Evolutionary conservation across 2,888 invertebrate genomes (phyloP).

Genomic region (Lasioglossum oenotherae): DNA sequence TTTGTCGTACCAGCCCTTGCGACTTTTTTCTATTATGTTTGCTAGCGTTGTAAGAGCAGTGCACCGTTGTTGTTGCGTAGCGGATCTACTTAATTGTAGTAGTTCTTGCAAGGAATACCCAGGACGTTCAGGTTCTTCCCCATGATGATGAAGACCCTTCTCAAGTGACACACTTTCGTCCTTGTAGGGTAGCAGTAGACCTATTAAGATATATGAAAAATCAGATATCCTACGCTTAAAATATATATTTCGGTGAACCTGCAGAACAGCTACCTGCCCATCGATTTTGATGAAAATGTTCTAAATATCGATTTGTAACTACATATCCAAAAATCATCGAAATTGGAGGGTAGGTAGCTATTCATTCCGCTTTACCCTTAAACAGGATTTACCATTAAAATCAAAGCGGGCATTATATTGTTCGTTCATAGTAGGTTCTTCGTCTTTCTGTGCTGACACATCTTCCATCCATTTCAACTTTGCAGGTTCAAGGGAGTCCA

Average conservation of each 20-base stretch:
- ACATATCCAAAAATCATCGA: background rate
- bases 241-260: background rate
- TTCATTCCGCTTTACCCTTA: background rate
- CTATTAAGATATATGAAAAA: conserved; percentile 67
- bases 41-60: conserved; percentile 92
- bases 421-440: conserved; percentile 84
- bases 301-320: background rate
- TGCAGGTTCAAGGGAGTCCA: conserved; percentile 93
- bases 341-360: background rate
- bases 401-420: conserved; percentile 93
- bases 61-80: conserved; percentile 93
- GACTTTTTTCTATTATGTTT: conserved; percentile 90
- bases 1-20: conserved; percentile 91
- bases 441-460: conserved; percentile 85
- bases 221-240: background rate
- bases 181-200: conserved; percentile 90
- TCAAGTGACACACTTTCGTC: conserved; percentile 86
- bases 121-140: conserved; percentile 95
- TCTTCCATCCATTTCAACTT: conserved; percentile 96
- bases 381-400: conserved; percentile 87
- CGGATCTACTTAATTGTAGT: conserved; percentile 91
- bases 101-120: conserved; percentile 96
- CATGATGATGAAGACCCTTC: conserved; percentile 95
- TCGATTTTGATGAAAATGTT: background rate
- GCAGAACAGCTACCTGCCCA: background rate